phyloP scores from a whole-genome alignment of 2,113 vertebrate genomes.

The Chaenocephalus aceratus region DNA sequence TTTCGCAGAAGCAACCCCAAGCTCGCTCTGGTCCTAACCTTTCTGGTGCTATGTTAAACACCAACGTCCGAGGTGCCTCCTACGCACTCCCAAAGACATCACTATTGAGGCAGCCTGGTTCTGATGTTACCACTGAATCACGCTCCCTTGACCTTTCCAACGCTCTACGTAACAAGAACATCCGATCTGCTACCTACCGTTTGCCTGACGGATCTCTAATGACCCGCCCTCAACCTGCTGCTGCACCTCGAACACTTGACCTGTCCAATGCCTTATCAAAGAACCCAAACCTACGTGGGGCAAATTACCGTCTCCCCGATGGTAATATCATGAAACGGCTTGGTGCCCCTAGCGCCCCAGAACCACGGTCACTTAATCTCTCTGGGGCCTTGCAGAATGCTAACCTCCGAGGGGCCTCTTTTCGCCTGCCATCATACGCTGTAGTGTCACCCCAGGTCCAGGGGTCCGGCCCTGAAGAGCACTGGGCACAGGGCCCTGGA shows the following conservation, averaged over 20 bases:
- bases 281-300: slow-evolving; percentile 71
- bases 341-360: slow-evolving; percentile 62
- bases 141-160: slow-evolving; percentile 68
- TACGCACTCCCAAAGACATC: slow-evolving; percentile 73
- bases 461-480: slow-evolving; percentile 82
- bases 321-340: slow-evolving; percentile 68
- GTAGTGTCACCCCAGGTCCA: slow-evolving; percentile 92
- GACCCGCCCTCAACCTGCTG: slow-evolving; percentile 41
- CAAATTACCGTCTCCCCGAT: slow-evolving; percentile 71
- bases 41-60: slow-evolving; percentile 76
- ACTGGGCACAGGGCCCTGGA: slow-evolving; percentile 82
- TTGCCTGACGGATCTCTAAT: slow-evolving; percentile 71
- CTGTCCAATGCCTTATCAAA: slow-evolving; percentile 74
- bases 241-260: slow-evolving; percentile 55
- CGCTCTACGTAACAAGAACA: slow-evolving; percentile 70
- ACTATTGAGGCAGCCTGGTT: slow-evolving; percentile 53
- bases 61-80: slow-evolving; percentile 73
- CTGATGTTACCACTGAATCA: slow-evolving; percentile 41
- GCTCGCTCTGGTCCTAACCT: slow-evolving; percentile 64
- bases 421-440: slow-evolving; percentile 85
- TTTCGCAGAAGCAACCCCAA: slow-evolving; percentile 64
- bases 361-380: slow-evolving; percentile 65
- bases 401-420: slow-evolving; percentile 57
- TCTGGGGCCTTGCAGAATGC: slow-evolving; percentile 76
- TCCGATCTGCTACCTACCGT: slow-evolving; percentile 64